Evolutionary conservation across 2,888 invertebrate species (phyloP).

Genomic region (Acleris cristana): DNA sequence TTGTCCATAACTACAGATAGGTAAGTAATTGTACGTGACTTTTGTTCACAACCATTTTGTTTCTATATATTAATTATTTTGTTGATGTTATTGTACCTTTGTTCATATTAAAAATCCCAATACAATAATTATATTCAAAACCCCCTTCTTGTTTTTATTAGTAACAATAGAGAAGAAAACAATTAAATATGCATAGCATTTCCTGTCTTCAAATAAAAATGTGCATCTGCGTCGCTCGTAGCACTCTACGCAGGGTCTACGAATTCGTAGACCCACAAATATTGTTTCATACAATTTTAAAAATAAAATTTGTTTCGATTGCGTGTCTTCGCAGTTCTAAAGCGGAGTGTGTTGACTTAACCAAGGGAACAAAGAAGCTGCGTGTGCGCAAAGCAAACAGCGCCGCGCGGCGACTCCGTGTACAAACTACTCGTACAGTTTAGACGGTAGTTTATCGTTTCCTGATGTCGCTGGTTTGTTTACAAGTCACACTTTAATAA

Average conservation of each 20-base stretch:
- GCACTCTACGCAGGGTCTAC: conserved; percentile 15
- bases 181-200: not conserved
- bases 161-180: not conserved
- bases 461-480: not conserved
- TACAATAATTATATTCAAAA: too few relatives aligned
- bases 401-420: conserved; percentile 30
- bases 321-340: conserved; percentile 45
- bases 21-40: too few relatives aligned
- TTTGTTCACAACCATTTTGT: too few relatives aligned
- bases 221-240: not conserved
- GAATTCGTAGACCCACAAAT: not conserved
- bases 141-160: too few relatives aligned
- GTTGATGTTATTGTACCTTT: too few relatives aligned
- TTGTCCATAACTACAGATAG: too few relatives aligned
- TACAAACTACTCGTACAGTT: conserved; percentile 5
- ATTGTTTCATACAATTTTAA: not conserved
- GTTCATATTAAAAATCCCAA: too few relatives aligned
- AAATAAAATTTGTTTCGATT: not conserved
- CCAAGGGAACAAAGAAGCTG: conserved; percentile 65
- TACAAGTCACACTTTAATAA: too few relatives aligned
- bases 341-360: conserved; percentile 59
- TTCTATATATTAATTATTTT: too few relatives aligned
- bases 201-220: too few relatives aligned
- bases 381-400: conserved; percentile 46
- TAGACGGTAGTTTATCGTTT: not conserved